Percentiles rank a stretch among this genome's conserved stretches.
Conservation (phyloP, 2,888 invertebrate genomes). For the Ceriagrion tenellum region DNA sequence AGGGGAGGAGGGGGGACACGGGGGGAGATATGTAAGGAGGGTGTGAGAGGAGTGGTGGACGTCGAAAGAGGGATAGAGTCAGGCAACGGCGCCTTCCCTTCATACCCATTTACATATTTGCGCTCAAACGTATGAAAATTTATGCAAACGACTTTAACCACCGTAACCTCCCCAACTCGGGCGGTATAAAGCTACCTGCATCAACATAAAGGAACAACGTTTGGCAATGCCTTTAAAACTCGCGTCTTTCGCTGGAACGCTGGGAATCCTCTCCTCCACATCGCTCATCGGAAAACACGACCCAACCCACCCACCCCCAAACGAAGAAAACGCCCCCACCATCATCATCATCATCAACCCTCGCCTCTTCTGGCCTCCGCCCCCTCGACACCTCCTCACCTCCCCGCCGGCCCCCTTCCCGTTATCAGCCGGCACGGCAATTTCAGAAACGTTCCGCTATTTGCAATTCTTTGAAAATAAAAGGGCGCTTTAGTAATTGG, state of each 20-base stretch:
- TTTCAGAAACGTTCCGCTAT: constrained; percentile 62
- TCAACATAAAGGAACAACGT: constrained; percentile 30
- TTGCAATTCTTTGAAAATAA: constrained; percentile 65
- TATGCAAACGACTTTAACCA: constrained; percentile 63
- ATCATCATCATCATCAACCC: neutral
- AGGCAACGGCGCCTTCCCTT: constrained; percentile 15
- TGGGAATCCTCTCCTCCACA: neutral
- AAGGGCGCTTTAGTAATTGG: constrained; percentile 53
- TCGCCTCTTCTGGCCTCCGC: neutral
- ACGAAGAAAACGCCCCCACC: constrained; percentile 17
- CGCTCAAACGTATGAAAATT: constrained; percentile 58
- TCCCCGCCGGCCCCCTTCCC: neutral
- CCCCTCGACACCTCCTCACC: neutral
- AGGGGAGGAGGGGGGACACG: too few species aligned
- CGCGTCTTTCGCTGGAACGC: neutral
- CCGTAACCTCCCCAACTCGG: constrained; percentile 49
- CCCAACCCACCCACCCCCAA: constrained; percentile 18
- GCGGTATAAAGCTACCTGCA: constrained; percentile 49
- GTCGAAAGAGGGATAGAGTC: neutral
- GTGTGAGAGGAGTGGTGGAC: neutral
- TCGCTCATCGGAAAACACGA: neutral
- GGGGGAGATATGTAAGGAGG: too few species aligned
- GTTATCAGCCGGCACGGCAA: constrained; percentile 55
- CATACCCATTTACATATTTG: constrained; percentile 52
- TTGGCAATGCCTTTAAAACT: constrained; percentile 38